phyloP scores from a whole-genome alignment of 1,140 invertebrate genomes.

The Cardiocondyla obscurior region DNA sequence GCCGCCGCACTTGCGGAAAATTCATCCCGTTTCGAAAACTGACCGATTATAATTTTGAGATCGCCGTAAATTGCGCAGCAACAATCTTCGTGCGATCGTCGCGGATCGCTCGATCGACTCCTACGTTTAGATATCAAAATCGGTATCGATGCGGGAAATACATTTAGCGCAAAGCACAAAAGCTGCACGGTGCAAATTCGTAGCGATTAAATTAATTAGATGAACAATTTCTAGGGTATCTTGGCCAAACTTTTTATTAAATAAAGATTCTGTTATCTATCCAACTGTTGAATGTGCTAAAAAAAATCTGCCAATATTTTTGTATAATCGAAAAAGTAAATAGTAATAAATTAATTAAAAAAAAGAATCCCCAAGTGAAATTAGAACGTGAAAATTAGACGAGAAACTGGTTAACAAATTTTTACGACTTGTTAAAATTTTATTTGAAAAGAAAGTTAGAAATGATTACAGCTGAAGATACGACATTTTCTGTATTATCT shows the following conservation, averaged over 20 bases:
- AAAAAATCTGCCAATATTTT: not conserved
- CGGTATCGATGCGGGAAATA: not conserved
- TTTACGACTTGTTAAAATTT: not conserved
- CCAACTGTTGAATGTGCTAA: not conserved
- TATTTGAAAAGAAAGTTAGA: not conserved
- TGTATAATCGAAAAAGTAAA: not conserved
- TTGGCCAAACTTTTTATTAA: not conserved
- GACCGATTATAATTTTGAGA: not conserved
- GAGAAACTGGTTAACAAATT: not conserved
- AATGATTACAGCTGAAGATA: not conserved
- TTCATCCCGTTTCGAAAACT: not conserved
- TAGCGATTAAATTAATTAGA: not conserved
- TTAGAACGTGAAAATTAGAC: not conserved
- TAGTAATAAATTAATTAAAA: not conserved
- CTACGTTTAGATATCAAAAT: not conserved
- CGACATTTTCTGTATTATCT: not conserved
- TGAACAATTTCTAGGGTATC: not conserved
- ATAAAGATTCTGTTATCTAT: not conserved
- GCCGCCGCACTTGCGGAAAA: slow-evolving; percentile 50
- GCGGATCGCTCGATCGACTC: not conserved
- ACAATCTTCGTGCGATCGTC: not conserved
- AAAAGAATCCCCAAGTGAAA: not conserved
- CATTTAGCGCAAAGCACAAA: not conserved
- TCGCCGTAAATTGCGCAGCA: not conserved
- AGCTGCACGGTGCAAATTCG: not conserved